Base-by-base conservation (phyloP, 2,113 vertebrate species). In the Pseudois nayaur region DNA sequence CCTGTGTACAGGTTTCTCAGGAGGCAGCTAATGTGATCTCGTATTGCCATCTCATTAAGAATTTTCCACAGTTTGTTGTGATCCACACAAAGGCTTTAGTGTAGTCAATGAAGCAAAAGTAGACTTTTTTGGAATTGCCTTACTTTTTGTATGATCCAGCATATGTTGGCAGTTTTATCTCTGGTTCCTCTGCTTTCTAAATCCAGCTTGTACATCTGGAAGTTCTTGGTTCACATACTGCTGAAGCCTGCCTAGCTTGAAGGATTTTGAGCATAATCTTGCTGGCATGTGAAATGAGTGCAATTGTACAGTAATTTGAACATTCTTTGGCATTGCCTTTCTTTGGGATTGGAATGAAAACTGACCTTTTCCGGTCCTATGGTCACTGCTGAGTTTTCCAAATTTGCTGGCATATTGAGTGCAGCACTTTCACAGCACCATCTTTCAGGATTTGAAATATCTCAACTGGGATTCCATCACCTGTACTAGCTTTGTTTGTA, bases 401-500 rank as follows among this genome's bases (percentile, higher is more conserved):
- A 11, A 71, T 71, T 36, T 71, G 64, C n/a, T 36, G 64, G 17
- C n/a, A 23, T 71, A 36, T 12, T 23, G 64, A 71, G 17, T 36
- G 19, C 17, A 36, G n/a, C 64, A 71, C 17, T 71, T 21, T 71
- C 8, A 71, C 64, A 71, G 19, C n/a, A 6, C 36, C n/a, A 36
- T 71, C 64, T 71, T 71, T 36, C 1, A 71, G 64, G 64, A 71
- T 36, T 71, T 71, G 64, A 23, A 36, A 36, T 0, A 71, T 9
- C 9, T 36, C n/a, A 71, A 0, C 19, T 21, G 19, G 67, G 12
- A 40, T 71, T 40, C 67, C n/a, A 40, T 12, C 67, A 36, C 9
- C 0, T 71, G 19, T n/a, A 23, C n/a, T 40, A 71, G 19, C n/a
- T 71, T n/a, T 71, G n/a, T 71, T 71, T 0, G 1, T 23, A 6